These are phyloP conservation scores for Drosophila flavopinicola DNA, from an alignment of 2,888 invertebrate genomes.

Conservation along the genomic window DNA sequence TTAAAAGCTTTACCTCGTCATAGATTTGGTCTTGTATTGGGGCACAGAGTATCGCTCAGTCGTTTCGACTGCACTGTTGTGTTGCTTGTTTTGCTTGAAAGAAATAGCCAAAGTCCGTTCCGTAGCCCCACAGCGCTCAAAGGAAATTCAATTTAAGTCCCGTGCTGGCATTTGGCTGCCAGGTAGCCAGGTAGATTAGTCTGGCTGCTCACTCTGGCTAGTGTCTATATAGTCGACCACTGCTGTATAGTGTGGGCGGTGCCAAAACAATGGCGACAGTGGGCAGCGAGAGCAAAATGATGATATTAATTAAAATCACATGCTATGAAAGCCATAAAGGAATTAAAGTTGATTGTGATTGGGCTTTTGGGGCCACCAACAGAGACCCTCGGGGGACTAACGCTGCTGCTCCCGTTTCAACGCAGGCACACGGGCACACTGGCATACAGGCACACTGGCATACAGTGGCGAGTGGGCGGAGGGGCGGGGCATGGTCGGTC, in stretches of 20 bases:
- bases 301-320: conserved; percentile 70
- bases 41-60: no score
- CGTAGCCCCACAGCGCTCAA: conserved; percentile 16
- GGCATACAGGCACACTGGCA: background rate
- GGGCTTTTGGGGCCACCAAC: background rate
- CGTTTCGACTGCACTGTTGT: no score
- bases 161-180: no score
- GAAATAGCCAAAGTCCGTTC: conserved; percentile 19
- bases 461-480: no score
- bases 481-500: background rate
- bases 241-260: no score
- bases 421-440: background rate
- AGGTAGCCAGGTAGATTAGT: no score
- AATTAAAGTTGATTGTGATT: conserved; percentile 37
- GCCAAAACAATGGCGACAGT: background rate
- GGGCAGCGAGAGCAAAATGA: conserved; percentile 28
- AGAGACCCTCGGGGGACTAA: background rate
- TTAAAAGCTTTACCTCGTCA: no score
- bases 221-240: background rate
- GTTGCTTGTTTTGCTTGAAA: no score
- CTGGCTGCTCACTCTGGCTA: no score
- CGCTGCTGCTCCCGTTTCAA: conserved; percentile 22
- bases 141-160: conserved; percentile 43
- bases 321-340: conserved; percentile 52
- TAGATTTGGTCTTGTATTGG: no score